Conservation (phyloP, 2,113 vertebrate species). For the Pachycephala philippinensis region DNA sequence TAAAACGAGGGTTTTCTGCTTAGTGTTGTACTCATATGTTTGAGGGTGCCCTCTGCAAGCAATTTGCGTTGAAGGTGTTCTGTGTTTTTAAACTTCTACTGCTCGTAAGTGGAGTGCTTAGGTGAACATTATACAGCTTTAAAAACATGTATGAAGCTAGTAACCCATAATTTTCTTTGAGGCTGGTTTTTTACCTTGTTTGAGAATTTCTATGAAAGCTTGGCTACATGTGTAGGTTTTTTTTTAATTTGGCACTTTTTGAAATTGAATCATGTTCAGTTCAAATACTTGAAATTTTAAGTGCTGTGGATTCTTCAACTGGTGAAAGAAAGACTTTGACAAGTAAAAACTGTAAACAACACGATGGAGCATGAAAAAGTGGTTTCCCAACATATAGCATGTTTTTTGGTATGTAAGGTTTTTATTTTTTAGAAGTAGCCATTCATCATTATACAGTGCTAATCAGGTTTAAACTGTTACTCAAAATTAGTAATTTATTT, state of each 20-base stretch:
- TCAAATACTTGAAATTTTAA: conserved; percentile 44
- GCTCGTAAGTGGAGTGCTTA: conserved; percentile 67
- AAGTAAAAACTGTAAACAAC: conserved; percentile 36
- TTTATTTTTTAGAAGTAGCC: conserved; percentile 67
- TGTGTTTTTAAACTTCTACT: conserved; percentile 64
- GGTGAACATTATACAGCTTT: conserved; percentile 65
- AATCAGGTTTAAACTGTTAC: conserved; percentile 37
- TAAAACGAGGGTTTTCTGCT: conserved; percentile 58
- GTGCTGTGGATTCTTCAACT: conserved; percentile 48
- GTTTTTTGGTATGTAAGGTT: conserved; percentile 62
- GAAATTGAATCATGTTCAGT: conserved; percentile 32
- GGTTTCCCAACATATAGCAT: conserved; percentile 67
- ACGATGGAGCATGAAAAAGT: conserved; percentile 69
- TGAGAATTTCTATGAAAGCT: conserved; percentile 43
- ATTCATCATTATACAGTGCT: conserved; percentile 50
- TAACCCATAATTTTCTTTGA: conserved; percentile 31
- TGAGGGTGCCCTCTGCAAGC: conserved; percentile 58
- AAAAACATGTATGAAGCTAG: conserved; percentile 52
- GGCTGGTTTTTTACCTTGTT: conserved; percentile 36
- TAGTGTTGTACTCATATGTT: conserved; percentile 59
- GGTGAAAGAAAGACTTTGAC: conserved; percentile 38
- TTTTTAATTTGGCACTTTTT: conserved; percentile 54
- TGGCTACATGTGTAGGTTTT: conserved; percentile 15
- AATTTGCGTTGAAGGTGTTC: conserved; percentile 60
- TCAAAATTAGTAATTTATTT: conserved; percentile 26